phyloP scores from a whole-genome alignment of 2,797 vertebrate species.

The Otolemur crassicaudatus region DNA sequence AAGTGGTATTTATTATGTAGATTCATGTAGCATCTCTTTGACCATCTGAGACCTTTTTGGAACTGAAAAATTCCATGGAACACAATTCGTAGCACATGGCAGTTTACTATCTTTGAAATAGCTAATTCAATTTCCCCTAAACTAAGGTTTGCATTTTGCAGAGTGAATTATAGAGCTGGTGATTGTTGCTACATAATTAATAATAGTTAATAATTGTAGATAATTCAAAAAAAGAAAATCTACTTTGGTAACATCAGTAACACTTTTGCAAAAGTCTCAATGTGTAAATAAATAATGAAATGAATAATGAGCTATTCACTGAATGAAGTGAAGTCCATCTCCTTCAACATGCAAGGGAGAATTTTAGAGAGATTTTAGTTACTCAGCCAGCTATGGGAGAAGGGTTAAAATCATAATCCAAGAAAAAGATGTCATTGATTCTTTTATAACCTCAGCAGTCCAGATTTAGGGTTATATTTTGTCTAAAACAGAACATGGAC shows the following conservation, averaged over 20 bases:
- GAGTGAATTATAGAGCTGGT: neutral
- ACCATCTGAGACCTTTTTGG: neutral
- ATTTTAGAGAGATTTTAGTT: conserved; percentile 50
- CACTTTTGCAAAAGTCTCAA: neutral
- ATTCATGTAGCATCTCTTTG: neutral
- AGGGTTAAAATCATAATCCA: conserved; percentile 15
- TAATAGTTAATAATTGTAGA: neutral
- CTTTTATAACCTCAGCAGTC: neutral
- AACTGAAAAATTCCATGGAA: neutral
- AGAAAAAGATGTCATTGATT: neutral
- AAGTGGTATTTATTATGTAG: neutral
- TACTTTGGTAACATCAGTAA: neutral
- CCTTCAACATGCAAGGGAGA: neutral
- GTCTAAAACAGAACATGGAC: conserved; percentile 34
- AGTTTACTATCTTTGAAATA: neutral
- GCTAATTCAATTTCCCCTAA: neutral
- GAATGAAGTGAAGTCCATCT: neutral
- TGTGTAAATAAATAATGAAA: no score
- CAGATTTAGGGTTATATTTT: conserved; percentile 17
- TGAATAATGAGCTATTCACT: no score
- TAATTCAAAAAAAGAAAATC: conserved; percentile 51
- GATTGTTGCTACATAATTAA: neutral
- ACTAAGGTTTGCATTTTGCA: neutral
- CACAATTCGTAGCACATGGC: neutral
- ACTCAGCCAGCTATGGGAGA: neutral